Base-by-base conservation (phyloP, 2,888 invertebrate genomes). In the Tricholauxania praeusta region DNA sequence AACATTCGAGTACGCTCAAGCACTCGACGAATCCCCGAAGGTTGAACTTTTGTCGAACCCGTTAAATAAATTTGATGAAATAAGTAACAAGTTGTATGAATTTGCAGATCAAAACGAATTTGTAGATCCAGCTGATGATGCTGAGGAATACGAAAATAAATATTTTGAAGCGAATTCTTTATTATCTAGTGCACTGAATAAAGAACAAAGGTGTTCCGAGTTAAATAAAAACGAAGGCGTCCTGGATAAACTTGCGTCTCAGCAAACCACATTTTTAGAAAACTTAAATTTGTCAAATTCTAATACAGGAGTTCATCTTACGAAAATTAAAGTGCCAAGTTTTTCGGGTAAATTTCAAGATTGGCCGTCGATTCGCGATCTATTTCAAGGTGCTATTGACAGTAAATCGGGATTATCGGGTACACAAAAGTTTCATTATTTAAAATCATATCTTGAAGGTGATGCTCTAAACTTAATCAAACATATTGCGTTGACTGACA, bases 321-420 rank as follows among this genome's bases (percentile, higher is more conserved):
- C 59, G 28, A 59, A 59, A 32, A 59, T 59, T 15, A 59, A 59
- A 59, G 59, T 28, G 12, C 59, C 19, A 59, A 17, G 14, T 12
- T 59, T 59, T 62, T 0, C 32, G 39, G 62, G 62, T 15, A 62
- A 62, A 39, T 62, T 39, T 39, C 62, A 62, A 62, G 62, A 39
- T 39, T 62, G 62, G 39, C 39, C 62, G 15, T 62, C 62, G 47
- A 32, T 60, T 60, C 32, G 60, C 32, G 7, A 22, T n/a, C 15
- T 7, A 22, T 8, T 22, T 22, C 22, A 22, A 22, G 22, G 22
- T 22, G 22, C 22, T 22, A 22, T 22, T 22, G 22, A 22, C 22
- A 22, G 22, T 22, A 22, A 22, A 22, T 22, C 22, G 22, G 22
- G 22, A 22, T 22, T 22, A 22, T 22, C 22, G 22, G 22, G 22